Evolutionary conservation across 1,140 invertebrate genomes (phyloP), one percentile per base, ranked within the genome.

Genomic region (Nephila pilipes): DNA sequence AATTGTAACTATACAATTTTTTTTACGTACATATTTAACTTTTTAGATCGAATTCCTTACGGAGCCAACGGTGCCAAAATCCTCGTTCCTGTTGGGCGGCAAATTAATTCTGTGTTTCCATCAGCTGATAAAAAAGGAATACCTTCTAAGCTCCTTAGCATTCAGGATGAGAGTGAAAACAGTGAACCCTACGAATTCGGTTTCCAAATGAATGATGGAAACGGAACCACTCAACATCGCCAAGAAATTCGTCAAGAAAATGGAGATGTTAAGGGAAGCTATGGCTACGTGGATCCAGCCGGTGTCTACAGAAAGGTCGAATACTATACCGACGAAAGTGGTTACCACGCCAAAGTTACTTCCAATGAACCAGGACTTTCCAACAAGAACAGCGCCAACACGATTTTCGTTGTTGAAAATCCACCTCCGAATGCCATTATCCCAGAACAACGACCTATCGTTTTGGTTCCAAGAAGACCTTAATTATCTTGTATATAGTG

Each of bases 301-400:
- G 94, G 94, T 18, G 75, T 94, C 6, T 93, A 85, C 46, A 75
- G 90, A 94, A 89, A 85, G 36, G 94, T 94, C 2, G 93, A 94
- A 55, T 94, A 94, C 85, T 93, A 75, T 20, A 94, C 94, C 65
- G 94, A 94, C 54, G 90, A 83, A 29, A 79, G n/a, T 46, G 94
- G 94, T 25, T 94, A 94, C 87, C 92, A 87, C 38, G 94, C 94
- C 46, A 93, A 94, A 32, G 85, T 94, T 20, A 88, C 94, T 36
- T 93, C 94, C 90, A 94, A 94, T 80, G 94, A 94, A 81, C 94
- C 94, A n/a, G 94, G 94, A 14, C 93, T 94, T 54, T 32, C 81
- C 57, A 69, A 91, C 32, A 91, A 94, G 46, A 94, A 94, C 54
- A 75, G 94, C 58, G 94, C 94, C 46, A 93, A 94, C n/a, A 87